Evolutionary conservation across 2,113 vertebrate genomes (phyloP), one percentile per base, ranked within the genome.

Genomic region (Otus sunia): DNA sequence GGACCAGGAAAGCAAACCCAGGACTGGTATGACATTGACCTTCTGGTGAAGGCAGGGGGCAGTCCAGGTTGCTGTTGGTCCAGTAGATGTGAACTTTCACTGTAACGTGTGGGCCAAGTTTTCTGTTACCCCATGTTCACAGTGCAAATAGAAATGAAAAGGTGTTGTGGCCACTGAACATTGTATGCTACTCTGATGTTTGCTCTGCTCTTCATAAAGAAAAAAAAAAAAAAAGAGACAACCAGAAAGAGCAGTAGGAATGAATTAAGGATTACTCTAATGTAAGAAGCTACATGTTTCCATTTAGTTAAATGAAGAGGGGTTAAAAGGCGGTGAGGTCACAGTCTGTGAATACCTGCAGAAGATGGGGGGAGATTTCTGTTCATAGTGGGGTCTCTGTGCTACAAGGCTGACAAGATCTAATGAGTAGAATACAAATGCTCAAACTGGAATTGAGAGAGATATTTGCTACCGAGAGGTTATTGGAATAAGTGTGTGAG

Each of bases 91-190:
- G 72, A 81, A 4, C 9, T 75, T 45, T 10, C 27, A 10, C 45
- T 77, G 69, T 55, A 39, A 32, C 0, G 3, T 0, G 0, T n/a
- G 62, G 66, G 75, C 43, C 20, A 34, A 3, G 45, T 27, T 66
- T 78, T 59, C 69, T 87, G 27, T 34, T 50, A 10, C 3, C 27
- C 9, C 26, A 5, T 41, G 16, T 37, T 79, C 36, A 45, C 34
- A 3, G 25, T 55, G 41, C 55, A 66, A 52, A 49, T 23, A 27
- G 26, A 53, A 87, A 52, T 59, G 64, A 16, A 58, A 56, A 49
- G 30, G 16, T 52, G 34, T 3, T 74, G 41, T 50, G 62, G 47
- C 29, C 25, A 3, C 30, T 82, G 67, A 27, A 26, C 5, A 2
- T 50, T 7, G 0, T 19, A 14, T 37, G 25, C 25, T 79, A 6